Evolutionary conservation across 2,888 invertebrate species (phyloP).

Genomic region (Tuberolachnus salignus): DNA sequence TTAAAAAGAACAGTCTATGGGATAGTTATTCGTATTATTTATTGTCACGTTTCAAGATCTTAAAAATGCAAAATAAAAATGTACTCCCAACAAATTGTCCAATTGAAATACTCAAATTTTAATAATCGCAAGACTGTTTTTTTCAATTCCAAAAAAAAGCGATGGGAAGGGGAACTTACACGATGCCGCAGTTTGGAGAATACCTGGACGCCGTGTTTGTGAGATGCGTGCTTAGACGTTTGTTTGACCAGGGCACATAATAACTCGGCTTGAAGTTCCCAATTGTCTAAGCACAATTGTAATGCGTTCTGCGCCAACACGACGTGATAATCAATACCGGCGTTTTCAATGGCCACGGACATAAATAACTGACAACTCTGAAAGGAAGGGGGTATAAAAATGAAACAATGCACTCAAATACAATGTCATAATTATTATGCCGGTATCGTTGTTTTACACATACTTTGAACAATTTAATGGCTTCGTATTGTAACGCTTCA

Average conservation of each 20-base stretch:
- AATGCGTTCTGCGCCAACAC: conserved; percentile 95
- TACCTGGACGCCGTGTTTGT: conserved; percentile 85
- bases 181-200: conserved; percentile 67
- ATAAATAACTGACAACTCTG: conserved; percentile 95
- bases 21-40: not conserved
- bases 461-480: conserved; percentile 92
- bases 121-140: conserved; percentile 56
- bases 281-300: conserved; percentile 86
- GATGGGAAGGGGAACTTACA: conserved; percentile 62
- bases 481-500: conserved; percentile 86
- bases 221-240: conserved; percentile 84
- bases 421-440: not conserved
- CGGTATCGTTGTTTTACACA: conserved; percentile 42
- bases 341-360: conserved; percentile 93
- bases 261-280: conserved; percentile 91
- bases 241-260: conserved; percentile 90
- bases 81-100: not conserved
- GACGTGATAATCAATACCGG: conserved; percentile 96
- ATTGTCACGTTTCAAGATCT: not conserved
- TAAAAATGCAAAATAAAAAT: not conserved
- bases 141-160: conserved; percentile 57
- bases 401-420: not conserved
- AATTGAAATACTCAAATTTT: not conserved
- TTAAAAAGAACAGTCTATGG: conserved; percentile 42
- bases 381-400: not conserved